Evolutionary conservation across 2,113 vertebrate species (phyloP).

Genomic region (Oncorhynchus mykiss): DNA sequence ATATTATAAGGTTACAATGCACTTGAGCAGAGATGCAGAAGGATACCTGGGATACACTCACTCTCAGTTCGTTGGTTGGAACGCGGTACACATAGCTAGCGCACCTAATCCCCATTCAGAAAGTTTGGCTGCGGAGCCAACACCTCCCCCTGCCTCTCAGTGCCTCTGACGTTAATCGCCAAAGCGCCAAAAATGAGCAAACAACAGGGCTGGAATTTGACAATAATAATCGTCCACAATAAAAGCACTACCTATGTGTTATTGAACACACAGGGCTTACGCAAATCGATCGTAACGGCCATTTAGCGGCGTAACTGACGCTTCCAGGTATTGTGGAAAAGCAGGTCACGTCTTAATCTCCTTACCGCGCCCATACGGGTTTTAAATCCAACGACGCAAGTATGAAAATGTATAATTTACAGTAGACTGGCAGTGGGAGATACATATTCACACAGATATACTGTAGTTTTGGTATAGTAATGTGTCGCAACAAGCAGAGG

Average conservation of each 20-base stretch:
- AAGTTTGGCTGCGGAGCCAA: no score
- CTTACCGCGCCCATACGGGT: slow-evolving; percentile 28
- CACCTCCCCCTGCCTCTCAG: no score
- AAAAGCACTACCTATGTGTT: slow-evolving; percentile 49
- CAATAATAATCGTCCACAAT: slow-evolving; percentile 52
- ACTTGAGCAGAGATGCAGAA: slow-evolving; percentile 59
- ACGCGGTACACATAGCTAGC: slow-evolving; percentile 42
- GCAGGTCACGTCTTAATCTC: slow-evolving; percentile 62
- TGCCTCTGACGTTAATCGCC: slow-evolving; percentile 25
- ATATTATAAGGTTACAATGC: slow-evolving; percentile 77
- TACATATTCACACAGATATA: slow-evolving; percentile 5
- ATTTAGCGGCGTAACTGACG: slow-evolving; percentile 43
- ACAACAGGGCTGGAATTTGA: slow-evolving; percentile 36
- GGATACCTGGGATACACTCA: slow-evolving; percentile 52
- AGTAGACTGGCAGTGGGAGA: slow-evolving; percentile 25
- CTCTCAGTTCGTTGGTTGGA: slow-evolving; percentile 42
- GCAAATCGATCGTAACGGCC: slow-evolving; percentile 55
- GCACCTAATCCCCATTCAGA: slow-evolving; percentile 31
- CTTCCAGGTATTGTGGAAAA: slow-evolving; percentile 57
- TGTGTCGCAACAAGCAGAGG: neutral
- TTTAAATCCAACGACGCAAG: slow-evolving; percentile 43
- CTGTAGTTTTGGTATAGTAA: neutral
- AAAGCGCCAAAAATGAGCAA: slow-evolving; percentile 29
- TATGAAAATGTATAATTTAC: slow-evolving; percentile 34
- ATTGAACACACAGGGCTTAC: slow-evolving; percentile 46